A percentile compares a stretch with the other conserved stretches of the same genome.
Conservation (phyloP, 2,113 vertebrate genomes). For the Hydrolagus affinis region DNA sequence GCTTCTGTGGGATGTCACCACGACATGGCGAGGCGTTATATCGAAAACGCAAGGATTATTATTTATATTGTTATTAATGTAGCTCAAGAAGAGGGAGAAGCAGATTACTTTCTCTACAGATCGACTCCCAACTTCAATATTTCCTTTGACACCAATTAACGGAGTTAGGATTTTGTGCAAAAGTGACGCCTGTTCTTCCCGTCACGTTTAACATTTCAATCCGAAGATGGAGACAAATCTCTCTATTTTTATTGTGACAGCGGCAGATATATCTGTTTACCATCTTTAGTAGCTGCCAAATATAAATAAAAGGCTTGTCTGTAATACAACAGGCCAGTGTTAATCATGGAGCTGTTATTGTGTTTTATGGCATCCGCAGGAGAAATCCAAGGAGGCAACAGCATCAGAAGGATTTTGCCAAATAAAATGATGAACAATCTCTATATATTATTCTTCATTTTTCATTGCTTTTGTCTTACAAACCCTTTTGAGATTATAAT, state of each 20-base stretch:
- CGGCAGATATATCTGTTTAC: not conserved
- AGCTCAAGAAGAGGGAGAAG: not conserved
- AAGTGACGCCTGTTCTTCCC: not conserved
- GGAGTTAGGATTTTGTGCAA: not conserved
- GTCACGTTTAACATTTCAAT: not conserved
- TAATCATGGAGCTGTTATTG: slow-evolving; percentile 11
- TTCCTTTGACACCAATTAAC: not conserved
- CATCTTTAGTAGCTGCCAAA: slow-evolving; percentile 19
- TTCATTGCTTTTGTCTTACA: not conserved
- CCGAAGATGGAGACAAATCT: slow-evolving; percentile 8
- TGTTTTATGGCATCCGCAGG: not conserved
- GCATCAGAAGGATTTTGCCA: slow-evolving; percentile 1
- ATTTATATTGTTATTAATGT: too few species aligned
- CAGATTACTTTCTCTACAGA: not conserved
- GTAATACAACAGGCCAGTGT: not conserved
- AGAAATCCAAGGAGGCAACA: not conserved
- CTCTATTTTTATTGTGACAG: not conserved
- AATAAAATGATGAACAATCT: not conserved
- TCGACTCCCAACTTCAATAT: not conserved
- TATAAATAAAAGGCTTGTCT: slow-evolving; percentile 10
- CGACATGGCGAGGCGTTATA: too few species aligned
- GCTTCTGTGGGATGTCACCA: too few species aligned
- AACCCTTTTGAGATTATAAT: not conserved
- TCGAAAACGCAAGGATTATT: too few species aligned
- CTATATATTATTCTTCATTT: slow-evolving; percentile 5